Evolutionary conservation across 2,797 vertebrate species (phyloP).

Genomic region (Melanogrammus aeglefinus): DNA sequence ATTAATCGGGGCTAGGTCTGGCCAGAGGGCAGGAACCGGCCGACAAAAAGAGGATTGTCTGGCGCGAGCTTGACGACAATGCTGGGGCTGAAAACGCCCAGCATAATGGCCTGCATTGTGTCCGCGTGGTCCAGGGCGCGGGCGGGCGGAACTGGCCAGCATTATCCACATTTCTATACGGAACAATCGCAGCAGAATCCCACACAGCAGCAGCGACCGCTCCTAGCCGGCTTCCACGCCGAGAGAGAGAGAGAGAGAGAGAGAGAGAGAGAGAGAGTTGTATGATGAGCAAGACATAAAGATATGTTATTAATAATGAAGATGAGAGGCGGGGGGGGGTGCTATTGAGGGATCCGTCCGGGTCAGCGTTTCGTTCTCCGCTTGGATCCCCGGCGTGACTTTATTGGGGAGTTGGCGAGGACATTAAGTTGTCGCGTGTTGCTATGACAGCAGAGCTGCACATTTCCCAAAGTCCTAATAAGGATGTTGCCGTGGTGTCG

Average conservation of each 20-base stretch:
- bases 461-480: too few relatives aligned
- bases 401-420: too few relatives aligned
- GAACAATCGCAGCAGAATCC: conserved; percentile 52
- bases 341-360: too few relatives aligned
- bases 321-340: too few relatives aligned
- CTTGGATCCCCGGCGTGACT: too few relatives aligned
- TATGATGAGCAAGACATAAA: not conserved
- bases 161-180: conserved; percentile 68
- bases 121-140: conserved; percentile 56
- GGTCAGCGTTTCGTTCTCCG: too few relatives aligned
- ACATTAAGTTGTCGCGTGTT: too few relatives aligned
- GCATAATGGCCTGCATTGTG: conserved; percentile 73
- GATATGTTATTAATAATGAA: too few relatives aligned
- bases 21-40: conserved; percentile 51
- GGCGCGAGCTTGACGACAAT: conserved; percentile 53
- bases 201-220: conserved; percentile 23
- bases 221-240: not conserved
- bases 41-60: conserved; percentile 66
- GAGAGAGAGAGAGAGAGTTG: not conserved
- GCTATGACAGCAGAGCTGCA: too few relatives aligned
- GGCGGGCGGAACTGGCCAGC: conserved; percentile 57
- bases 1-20: conserved; percentile 44
- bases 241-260: not conserved
- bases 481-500: too few relatives aligned
- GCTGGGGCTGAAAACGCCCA: conserved; percentile 43